Conservation (phyloP, 2,113 vertebrate genomes). For the Vulpes lagopus region DNA sequence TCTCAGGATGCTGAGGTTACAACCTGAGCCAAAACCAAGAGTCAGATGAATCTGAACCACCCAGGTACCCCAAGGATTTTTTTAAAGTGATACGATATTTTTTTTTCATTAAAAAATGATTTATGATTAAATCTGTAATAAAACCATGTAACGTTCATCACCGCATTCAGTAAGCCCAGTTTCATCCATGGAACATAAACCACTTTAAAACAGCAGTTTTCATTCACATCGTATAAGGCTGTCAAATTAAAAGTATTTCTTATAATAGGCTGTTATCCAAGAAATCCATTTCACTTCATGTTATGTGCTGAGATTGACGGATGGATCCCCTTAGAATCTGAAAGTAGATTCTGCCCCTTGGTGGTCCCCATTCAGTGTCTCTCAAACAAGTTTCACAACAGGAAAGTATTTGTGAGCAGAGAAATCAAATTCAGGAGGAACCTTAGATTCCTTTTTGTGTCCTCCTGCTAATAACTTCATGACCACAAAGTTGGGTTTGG, state of each 20-base stretch:
- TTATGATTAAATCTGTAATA: conserved; percentile 83
- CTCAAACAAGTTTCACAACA: conserved; percentile 97
- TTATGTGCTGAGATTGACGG: conserved; percentile 54
- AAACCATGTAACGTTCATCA: conserved; percentile 79
- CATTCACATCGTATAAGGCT: conserved; percentile 72
- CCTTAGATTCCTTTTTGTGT: conserved; percentile 80
- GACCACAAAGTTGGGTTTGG: too few relatives aligned
- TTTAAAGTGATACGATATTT: background rate
- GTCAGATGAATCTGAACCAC: background rate
- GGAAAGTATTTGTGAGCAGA: conserved; percentile 99
- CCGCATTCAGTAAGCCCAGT: conserved; percentile 75
- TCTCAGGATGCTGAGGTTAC: background rate
- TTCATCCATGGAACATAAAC: conserved; percentile 78
- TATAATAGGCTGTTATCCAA: conserved; percentile 71
- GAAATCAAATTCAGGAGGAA: conserved; percentile 98
- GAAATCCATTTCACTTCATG: conserved; percentile 41
- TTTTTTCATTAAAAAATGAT: conserved; percentile 78
- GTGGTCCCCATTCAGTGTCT: conserved; percentile 43
- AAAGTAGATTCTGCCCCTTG: conserved; percentile 54
- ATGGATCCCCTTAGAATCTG: conserved; percentile 41
- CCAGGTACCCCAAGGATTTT: background rate
- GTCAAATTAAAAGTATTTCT: conserved; percentile 77
- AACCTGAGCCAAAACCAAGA: background rate
- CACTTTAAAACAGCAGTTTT: conserved; percentile 88
- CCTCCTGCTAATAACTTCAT: too few relatives aligned